Base-by-base conservation (phyloP, 2,113 vertebrate species). In the Chlorodrepanis virens region DNA sequence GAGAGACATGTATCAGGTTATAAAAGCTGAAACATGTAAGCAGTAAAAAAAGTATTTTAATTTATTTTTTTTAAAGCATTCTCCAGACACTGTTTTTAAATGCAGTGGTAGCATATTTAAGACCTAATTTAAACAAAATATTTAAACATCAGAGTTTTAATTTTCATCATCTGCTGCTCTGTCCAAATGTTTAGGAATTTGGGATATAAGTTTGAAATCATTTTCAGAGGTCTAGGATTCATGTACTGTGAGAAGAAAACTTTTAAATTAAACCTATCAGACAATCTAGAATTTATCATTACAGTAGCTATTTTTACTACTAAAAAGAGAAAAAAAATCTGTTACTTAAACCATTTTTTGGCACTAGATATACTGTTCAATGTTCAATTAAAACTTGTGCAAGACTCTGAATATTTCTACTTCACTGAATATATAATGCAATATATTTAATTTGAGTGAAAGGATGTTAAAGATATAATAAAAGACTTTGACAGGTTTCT, bases 361-460 rank as follows among this genome's bases (percentile, higher is more conserved):
- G 4, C 37, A 75, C 63, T 15, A 20, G 20, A 81, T 68, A 39
- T 57, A n/a, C 8, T 52, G 9, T 39, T 91, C 93, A 93, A 63
- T 4, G 39, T 78, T 70, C 27, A 78, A 12, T 75, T 89, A 94
- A 90, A 89, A 89, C 40, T 87, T 87, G 14, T 84, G 24, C n/a
- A 76, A 78, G 45, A 68, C 61, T 91, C 50, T 6, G 53, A 82
- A 13, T 81, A 44, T 75, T 91, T 87, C 69, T 93, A 75, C 60
- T 84, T 49, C 49, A 72, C 81, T 89, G 57, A 89, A 84, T 22
- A 64, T 82, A 81, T 68, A 92, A 89, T 76, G n/a, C 52, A 64
- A 90, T 89, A 82, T 72, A 84, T 84, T 94, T 84, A 91, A 89
- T 89, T 91, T 95, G 87, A 91, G 18, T 79, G 72, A 97, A 82